Evolutionary conservation across 2,113 vertebrate genomes (phyloP).

Genomic region (Oenanthe melanoleuca): DNA sequence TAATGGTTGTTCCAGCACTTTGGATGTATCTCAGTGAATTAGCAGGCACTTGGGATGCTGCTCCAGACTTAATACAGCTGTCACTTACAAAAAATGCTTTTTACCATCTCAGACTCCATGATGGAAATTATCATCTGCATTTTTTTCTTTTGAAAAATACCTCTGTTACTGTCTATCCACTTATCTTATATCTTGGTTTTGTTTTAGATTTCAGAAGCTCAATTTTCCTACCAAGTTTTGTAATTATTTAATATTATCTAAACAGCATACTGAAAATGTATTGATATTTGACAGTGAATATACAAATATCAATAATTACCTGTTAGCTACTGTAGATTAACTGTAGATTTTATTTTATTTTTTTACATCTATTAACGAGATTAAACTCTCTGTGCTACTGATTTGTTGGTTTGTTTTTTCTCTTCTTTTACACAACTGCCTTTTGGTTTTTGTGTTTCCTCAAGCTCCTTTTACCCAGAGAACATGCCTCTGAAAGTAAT

Average conservation of each 20-base stretch:
- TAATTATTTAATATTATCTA: not conserved
- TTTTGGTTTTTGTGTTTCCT: conserved; percentile 22
- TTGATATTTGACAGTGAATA: not conserved
- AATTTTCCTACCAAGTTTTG: not conserved
- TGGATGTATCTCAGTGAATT: not conserved
- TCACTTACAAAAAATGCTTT: not conserved
- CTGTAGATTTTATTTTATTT: not conserved
- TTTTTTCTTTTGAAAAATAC: not conserved
- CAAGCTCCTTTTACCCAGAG: not conserved
- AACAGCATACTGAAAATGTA: not conserved
- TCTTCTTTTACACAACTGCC: not conserved
- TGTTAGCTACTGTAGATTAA: not conserved
- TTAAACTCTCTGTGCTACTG: not conserved
- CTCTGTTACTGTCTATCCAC: not conserved
- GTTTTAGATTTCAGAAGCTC: not conserved
- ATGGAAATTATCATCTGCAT: not conserved
- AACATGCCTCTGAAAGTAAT: conserved; percentile 43
- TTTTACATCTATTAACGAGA: not conserved
- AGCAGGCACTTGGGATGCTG: not conserved
- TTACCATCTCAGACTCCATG: not conserved
- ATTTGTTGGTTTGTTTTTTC: not conserved
- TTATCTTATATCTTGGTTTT: not conserved
- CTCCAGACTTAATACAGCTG: not conserved
- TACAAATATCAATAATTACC: not conserved
- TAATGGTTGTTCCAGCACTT: not conserved